phyloP scores from a whole-genome alignment of 92 coral and sea anemone genomes.

The Isaurus tuberculatus region DNA sequence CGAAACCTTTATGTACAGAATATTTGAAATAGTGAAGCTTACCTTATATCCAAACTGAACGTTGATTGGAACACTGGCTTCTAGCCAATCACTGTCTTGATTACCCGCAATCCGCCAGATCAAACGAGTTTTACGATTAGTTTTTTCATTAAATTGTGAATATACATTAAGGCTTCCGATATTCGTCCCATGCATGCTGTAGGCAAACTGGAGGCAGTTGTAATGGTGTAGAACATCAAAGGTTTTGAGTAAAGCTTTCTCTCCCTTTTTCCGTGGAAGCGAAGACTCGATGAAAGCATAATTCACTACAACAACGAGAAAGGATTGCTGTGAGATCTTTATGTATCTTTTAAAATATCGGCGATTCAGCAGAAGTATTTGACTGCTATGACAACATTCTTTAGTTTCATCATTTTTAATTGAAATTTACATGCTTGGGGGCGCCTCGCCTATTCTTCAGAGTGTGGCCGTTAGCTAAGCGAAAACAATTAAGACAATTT shows the following conservation, averaged over 20 bases:
- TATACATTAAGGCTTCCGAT: slow-evolving; percentile 34
- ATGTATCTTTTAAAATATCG: no score
- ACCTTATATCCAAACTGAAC: slow-evolving; percentile 29
- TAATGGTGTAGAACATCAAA: background rate
- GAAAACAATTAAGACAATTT: no score
- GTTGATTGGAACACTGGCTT: slow-evolving; percentile 23
- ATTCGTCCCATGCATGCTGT: slow-evolving; percentile 21
- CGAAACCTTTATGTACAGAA: no score
- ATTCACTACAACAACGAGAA: background rate
- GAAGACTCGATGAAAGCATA: slow-evolving; percentile 24
- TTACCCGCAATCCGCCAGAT: slow-evolving; percentile 26
- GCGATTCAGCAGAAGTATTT: no score
- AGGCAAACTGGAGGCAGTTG: slow-evolving; percentile 19
- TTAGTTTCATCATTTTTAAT: no score
- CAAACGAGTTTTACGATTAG: background rate
- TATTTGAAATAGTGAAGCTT: background rate
- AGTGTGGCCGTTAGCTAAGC: no score
- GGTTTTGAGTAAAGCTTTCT: slow-evolving; percentile 7
- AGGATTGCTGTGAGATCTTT: no score
- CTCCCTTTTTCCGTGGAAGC: slow-evolving; percentile 31
- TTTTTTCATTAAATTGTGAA: background rate
- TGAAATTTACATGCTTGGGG: no score
- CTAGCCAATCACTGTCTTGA: slow-evolving; percentile 5
- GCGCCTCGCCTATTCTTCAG: no score
- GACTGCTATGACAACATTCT: no score